Conservation (phyloP, 1,140 invertebrate genomes). For the Leptonema lineaticorne region DNA sequence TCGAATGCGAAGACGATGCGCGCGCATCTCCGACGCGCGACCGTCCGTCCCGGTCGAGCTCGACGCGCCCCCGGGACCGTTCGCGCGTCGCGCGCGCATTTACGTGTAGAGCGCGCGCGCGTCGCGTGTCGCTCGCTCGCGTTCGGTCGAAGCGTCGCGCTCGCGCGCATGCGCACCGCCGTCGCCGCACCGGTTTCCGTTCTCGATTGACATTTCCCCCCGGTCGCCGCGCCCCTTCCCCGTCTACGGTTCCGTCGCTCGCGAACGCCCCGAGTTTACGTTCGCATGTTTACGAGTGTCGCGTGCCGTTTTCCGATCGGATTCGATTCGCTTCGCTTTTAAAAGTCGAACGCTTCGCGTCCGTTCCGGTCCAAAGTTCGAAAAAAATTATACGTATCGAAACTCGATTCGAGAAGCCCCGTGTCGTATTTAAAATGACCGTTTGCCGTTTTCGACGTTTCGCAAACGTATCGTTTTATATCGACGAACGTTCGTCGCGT, state of each 20-base stretch:
- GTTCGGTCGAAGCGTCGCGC: not conserved
- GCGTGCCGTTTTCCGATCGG: no score
- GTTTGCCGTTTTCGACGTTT: no score
- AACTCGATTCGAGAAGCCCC: not conserved
- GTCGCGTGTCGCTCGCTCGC: not conserved
- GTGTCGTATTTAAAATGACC: no score
- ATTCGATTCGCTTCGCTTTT: not conserved
- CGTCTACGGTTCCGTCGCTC: no score
- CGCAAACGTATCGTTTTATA: no score
- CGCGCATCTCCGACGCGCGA: not conserved
- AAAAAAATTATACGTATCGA: not conserved
- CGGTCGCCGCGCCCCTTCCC: no score
- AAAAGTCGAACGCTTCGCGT: not conserved
- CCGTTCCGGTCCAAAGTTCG: not conserved
- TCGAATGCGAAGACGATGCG: no score
- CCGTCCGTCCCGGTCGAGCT: not conserved
- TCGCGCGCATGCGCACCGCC: not conserved
- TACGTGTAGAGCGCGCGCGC: not conserved
- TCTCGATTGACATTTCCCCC: constrained; percentile 4
- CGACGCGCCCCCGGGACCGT: not conserved
- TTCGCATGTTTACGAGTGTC: no score
- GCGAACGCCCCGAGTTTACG: no score
- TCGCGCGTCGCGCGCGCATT: not conserved
- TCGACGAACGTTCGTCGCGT: no score
- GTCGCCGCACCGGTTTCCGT: not conserved